phyloP scores from a whole-genome alignment of 2,113 vertebrate species.

The Gracilinanus agilis region DNA sequence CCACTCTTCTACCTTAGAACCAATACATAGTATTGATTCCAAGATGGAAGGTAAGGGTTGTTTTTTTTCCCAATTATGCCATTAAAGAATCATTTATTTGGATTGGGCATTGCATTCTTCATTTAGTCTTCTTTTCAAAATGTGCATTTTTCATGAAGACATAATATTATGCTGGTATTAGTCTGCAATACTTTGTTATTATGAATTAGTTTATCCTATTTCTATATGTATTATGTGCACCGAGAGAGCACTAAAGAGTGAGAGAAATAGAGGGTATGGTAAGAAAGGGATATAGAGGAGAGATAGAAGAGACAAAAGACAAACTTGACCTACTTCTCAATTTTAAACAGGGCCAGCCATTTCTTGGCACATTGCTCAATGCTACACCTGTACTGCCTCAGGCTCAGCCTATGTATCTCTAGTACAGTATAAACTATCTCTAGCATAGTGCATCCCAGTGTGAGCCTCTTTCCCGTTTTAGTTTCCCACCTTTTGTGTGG shows the following conservation, averaged over 20 bases:
- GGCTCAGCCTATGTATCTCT: conserved; percentile 30
- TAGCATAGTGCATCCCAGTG: conserved; percentile 3
- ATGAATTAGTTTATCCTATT: background rate
- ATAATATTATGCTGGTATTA: background rate
- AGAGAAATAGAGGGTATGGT: background rate
- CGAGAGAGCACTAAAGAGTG: background rate
- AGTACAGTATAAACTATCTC: background rate
- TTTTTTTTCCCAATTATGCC: background rate
- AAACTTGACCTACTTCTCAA: background rate
- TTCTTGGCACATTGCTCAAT: background rate
- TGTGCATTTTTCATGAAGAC: background rate
- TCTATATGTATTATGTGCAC: background rate
- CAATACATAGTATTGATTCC: too few relatives aligned
- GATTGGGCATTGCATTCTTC: background rate
- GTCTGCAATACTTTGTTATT: background rate
- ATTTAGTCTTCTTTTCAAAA: background rate
- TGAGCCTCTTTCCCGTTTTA: conserved; percentile 17
- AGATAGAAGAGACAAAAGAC: background rate
- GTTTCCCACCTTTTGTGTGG: background rate
- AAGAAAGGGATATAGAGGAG: too few relatives aligned
- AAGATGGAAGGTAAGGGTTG: too few relatives aligned
- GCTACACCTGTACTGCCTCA: background rate
- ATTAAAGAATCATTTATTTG: background rate
- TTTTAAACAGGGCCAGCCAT: background rate
- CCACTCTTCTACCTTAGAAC: too few relatives aligned